Conservation (phyloP, 2,888 invertebrate genomes). For the Chouioia cunea region DNA sequence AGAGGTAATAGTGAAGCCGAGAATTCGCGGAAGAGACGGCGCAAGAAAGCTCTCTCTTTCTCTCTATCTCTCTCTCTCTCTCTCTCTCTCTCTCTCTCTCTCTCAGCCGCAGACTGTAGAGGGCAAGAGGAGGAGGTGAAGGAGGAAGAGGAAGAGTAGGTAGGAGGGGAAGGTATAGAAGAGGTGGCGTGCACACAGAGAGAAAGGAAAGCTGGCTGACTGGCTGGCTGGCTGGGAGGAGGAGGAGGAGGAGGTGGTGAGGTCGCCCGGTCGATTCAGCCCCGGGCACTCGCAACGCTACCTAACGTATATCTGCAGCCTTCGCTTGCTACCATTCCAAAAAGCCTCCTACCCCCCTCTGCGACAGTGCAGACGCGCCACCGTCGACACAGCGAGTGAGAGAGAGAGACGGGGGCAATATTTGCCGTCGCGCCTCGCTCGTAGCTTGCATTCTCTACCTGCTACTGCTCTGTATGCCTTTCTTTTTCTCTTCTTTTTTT, state of each 20-base stretch:
- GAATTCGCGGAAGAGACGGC: neutral
- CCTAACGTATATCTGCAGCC: slow-evolving; percentile 48
- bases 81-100: too few species aligned
- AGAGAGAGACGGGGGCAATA: slow-evolving; percentile 10
- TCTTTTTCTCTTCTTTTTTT: too few species aligned
- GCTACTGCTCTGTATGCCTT: too few species aligned
- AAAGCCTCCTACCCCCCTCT: slow-evolving; percentile 22
- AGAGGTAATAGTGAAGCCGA: too few species aligned
- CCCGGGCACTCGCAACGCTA: slow-evolving; percentile 62
- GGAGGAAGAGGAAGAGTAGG: slow-evolving; percentile 14
- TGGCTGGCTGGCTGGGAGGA: slow-evolving; percentile 40
- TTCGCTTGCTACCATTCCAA: slow-evolving; percentile 30
- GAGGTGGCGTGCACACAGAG: slow-evolving; percentile 34
- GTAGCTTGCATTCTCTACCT: too few species aligned
- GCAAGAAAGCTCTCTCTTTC: slow-evolving; percentile 1
- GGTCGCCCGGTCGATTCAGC: slow-evolving; percentile 65
- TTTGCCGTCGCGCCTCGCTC: too few species aligned
- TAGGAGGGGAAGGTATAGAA: slow-evolving; percentile 47
- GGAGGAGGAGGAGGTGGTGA: slow-evolving; percentile 47
- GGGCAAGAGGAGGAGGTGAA: slow-evolving; percentile 16
- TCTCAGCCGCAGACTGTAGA: too few species aligned
- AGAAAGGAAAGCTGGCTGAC: slow-evolving; percentile 46
- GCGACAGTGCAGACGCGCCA: slow-evolving; percentile 52
- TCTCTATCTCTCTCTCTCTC: too few species aligned
- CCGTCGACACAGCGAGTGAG: slow-evolving; percentile 43